phyloP scores from a whole-genome alignment of 2,113 vertebrate species.

The Saimiri boliviensis region DNA sequence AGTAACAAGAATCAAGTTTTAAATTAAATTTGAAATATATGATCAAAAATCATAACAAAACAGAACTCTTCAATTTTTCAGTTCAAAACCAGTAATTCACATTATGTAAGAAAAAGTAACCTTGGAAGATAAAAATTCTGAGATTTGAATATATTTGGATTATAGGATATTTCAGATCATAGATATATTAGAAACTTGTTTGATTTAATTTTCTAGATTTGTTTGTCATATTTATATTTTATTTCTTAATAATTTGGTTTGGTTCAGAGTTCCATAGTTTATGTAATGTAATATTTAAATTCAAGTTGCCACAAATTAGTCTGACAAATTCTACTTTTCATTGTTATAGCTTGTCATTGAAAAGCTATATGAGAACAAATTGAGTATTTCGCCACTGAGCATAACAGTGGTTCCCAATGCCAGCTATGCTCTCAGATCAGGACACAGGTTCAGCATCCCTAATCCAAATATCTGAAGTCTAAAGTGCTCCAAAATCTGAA shows the following conservation, averaged over 20 bases:
- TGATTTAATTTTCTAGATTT: not conserved
- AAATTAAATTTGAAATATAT: constrained; percentile 4
- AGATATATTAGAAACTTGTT: not conserved
- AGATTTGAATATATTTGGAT: not conserved
- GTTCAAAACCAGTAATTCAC: not conserved
- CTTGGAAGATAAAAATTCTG: not conserved
- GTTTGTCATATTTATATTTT: not conserved
- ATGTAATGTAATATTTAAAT: not conserved
- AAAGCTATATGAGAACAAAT: accelerated
- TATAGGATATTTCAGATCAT: not conserved
- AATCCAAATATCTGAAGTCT: not conserved
- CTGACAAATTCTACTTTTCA: not conserved
- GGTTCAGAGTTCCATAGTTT: not conserved
- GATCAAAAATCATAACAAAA: not conserved
- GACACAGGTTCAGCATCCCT: not conserved
- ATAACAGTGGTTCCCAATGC: not conserved
- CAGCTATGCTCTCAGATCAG: not conserved
- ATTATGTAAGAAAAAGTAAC: not conserved
- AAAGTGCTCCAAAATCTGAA: not conserved
- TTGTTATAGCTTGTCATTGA: not conserved
- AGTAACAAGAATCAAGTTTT: not conserved
- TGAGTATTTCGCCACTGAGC: not conserved
- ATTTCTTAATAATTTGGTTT: not conserved
- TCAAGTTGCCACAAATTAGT: not conserved
- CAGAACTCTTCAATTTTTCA: not conserved